A percentile compares a stretch with the other conserved stretches of the same genome.
phyloP scores from a whole-genome alignment of 2,888 invertebrate genomes.

The Acleris holmiana region DNA sequence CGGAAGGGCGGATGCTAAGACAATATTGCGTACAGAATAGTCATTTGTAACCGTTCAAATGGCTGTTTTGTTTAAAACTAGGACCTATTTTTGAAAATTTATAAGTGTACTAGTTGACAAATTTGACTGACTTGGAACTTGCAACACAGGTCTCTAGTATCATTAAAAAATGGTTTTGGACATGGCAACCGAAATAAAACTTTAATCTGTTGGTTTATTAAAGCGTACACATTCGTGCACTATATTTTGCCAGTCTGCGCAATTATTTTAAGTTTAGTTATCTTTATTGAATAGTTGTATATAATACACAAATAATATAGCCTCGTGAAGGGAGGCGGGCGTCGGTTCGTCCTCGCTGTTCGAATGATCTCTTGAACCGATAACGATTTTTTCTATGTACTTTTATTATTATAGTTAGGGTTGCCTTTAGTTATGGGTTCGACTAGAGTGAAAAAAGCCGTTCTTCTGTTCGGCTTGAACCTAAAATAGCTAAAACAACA shows the following conservation, averaged over 20 bases:
- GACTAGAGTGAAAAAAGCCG: background rate
- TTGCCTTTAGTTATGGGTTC: background rate
- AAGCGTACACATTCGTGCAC: background rate
- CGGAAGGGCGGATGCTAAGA: constrained; percentile 3
- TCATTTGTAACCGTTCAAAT: background rate
- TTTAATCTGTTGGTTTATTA: no score
- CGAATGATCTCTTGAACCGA: constrained; percentile 36
- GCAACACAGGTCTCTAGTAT: no score
- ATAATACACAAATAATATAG: constrained; percentile 25
- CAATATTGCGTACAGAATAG: background rate
- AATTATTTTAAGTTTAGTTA: constrained; percentile 2
- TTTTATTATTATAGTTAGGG: constrained; percentile 6
- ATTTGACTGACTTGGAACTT: no score
- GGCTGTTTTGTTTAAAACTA: no score
- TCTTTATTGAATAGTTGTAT: constrained; percentile 16
- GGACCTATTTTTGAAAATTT: no score
- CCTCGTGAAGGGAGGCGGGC: constrained; percentile 21
- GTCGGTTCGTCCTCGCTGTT: constrained; percentile 14
- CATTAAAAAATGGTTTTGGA: no score
- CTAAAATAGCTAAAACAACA: background rate
- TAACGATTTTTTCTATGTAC: constrained; percentile 21
- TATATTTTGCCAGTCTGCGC: constrained; percentile 4
- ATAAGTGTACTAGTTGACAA: no score
- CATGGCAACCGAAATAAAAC: no score
- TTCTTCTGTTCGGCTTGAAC: background rate